Evolutionary conservation across 2,113 vertebrate species (phyloP).

Genomic region (Brachypodius melanocephalos): DNA sequence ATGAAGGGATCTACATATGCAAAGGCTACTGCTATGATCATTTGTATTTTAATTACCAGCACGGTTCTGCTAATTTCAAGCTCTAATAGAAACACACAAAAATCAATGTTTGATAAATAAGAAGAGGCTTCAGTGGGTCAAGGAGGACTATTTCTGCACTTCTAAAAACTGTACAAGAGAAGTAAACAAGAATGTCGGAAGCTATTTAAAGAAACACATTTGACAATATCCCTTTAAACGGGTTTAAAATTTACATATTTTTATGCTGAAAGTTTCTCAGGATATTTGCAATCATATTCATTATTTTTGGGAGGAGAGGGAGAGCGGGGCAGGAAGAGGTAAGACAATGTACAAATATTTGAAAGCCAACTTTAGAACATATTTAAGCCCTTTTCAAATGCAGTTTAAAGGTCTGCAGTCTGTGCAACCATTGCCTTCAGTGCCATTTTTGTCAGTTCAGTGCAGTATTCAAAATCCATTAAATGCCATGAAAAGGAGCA

Average conservation of each 20-base stretch:
- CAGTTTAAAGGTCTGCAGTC: slow-evolving; percentile 44
- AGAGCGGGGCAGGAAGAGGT: neutral
- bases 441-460: slow-evolving; percentile 45
- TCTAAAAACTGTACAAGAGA: neutral
- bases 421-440: neutral
- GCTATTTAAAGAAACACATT: neutral
- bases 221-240: slow-evolving; percentile 15
- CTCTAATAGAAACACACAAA: slow-evolving; percentile 11
- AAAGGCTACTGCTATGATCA: neutral
- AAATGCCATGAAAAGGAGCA: slow-evolving; percentile 55
- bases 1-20: neutral
- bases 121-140: neutral
- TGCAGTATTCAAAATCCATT: slow-evolving; percentile 24
- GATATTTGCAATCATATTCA: slow-evolving; percentile 33
- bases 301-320: neutral
- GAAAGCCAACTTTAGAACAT: slow-evolving; percentile 39
- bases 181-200: neutral
- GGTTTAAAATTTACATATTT: slow-evolving; percentile 15
- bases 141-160: neutral
- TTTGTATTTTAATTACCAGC: slow-evolving; percentile 31
- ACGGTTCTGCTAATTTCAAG: slow-evolving; percentile 32
- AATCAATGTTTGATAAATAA: slow-evolving; percentile 36
- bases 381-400: slow-evolving; percentile 51
- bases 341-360: slow-evolving; percentile 43
- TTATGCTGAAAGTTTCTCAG: slow-evolving; percentile 31